phyloP scores from a whole-genome alignment of 2,888 invertebrate species.

The Andrena haemorrhoa region DNA sequence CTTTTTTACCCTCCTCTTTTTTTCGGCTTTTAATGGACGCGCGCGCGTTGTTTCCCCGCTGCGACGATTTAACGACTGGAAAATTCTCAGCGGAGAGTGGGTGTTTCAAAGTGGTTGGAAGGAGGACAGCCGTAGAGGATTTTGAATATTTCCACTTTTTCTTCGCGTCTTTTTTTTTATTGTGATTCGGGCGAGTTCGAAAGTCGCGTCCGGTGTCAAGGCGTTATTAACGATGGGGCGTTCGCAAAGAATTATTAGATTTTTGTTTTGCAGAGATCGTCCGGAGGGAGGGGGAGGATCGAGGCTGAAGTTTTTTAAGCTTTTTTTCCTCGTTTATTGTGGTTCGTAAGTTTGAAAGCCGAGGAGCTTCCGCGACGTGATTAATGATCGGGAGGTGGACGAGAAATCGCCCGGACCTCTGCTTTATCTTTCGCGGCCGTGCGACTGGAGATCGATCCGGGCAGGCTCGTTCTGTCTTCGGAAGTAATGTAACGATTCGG shows the following conservation, averaged over 20 bases:
- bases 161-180: neutral
- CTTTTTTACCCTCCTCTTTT: too few species aligned
- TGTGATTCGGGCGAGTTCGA: neutral
- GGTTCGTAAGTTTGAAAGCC: neutral
- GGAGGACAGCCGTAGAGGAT: neutral
- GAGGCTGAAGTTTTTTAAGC: neutral
- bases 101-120: slow-evolving; percentile 23
- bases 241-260: neutral
- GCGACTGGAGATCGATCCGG: neutral
- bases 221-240: neutral
- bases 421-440: neutral
- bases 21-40: slow-evolving; percentile 45
- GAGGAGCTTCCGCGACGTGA: neutral
- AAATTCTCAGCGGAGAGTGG: slow-evolving; percentile 31
- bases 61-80: slow-evolving; percentile 52
- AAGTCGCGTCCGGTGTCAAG: neutral
- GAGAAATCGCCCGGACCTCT: neutral
- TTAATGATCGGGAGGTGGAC: neutral
- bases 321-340: slow-evolving; percentile 4
- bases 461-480: slow-evolving; percentile 30
- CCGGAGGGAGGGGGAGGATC: neutral
- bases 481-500: slow-evolving; percentile 16
- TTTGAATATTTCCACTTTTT: neutral
- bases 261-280: neutral
- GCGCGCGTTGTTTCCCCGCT: slow-evolving; percentile 36